These are phyloP conservation scores for Automeris io DNA, from an alignment of 2,888 invertebrate species.

Conservation along the genomic window DNA sequence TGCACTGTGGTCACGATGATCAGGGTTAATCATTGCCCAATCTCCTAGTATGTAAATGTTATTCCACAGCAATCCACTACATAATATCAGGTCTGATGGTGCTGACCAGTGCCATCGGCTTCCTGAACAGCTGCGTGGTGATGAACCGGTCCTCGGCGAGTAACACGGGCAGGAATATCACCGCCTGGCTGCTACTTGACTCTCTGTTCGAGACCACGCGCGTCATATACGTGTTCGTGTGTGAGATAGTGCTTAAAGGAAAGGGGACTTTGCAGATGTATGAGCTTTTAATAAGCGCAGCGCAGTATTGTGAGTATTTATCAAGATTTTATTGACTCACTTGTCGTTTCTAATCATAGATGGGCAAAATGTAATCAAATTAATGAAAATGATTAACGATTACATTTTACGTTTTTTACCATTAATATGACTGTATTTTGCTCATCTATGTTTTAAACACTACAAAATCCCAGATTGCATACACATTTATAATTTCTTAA, in stretches of 20 bases:
- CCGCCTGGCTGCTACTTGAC: conserved; percentile 60
- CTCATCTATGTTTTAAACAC: too few relatives aligned
- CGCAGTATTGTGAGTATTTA: conserved; percentile 54
- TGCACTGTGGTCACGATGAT: background rate
- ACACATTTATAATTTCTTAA: too few relatives aligned
- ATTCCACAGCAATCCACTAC: conserved; percentile 52
- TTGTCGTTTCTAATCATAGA: background rate
- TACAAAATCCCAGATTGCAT: too few relatives aligned
- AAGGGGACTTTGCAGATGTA: conserved; percentile 49
- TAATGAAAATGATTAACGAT: too few relatives aligned
- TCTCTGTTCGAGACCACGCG: conserved; percentile 63
- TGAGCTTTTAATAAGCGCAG: conserved; percentile 54
- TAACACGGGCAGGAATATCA: conserved; percentile 49
- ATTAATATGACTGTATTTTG: too few relatives aligned
- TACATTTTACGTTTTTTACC: too few relatives aligned
- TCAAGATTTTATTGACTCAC: background rate
- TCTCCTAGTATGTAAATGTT: background rate
- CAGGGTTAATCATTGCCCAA: background rate
- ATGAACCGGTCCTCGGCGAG: conserved; percentile 41
- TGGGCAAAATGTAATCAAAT: too few relatives aligned
- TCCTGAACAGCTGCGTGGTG: conserved; percentile 56
- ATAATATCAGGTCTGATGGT: conserved; percentile 55
- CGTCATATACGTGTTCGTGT: conserved; percentile 58
- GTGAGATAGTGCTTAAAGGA: conserved; percentile 52
- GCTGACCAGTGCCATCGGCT: conserved; percentile 50